Evolutionary conservation across 2,113 vertebrate genomes (phyloP).

Genomic region (Dipodomys ordii): DNA sequence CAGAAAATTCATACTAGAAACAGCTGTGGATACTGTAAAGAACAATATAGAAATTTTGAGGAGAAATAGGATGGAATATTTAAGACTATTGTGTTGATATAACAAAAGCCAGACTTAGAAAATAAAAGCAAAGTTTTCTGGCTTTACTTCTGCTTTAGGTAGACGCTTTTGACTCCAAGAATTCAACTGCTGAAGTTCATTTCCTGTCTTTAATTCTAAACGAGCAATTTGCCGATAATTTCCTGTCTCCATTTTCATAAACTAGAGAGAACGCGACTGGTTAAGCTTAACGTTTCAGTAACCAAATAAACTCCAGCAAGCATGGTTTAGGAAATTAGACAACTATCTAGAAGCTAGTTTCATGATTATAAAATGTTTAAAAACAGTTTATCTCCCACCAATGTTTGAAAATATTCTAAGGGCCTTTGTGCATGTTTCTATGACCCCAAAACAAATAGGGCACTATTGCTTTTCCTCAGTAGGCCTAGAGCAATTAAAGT

Average conservation of each 20-base stretch:
- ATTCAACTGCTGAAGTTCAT: constrained; percentile 84
- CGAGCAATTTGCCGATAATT: constrained; percentile 84
- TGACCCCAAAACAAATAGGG: constrained; percentile 82
- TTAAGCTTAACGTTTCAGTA: constrained; percentile 81
- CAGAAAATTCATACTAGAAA: constrained; percentile 72
- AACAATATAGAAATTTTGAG: constrained; percentile 60
- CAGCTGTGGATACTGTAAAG: constrained; percentile 43
- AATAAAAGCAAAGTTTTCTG: constrained; percentile 79
- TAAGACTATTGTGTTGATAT: constrained; percentile 74
- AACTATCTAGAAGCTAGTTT: constrained; percentile 79
- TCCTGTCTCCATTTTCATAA: constrained; percentile 87
- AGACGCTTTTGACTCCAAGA: constrained; percentile 83
- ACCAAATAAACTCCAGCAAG: constrained; percentile 85
- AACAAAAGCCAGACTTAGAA: constrained; percentile 78
- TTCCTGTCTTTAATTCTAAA: constrained; percentile 87
- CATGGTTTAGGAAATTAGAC: constrained; percentile 85
- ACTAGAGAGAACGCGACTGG: constrained; percentile 84
- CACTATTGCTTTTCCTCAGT: constrained; percentile 71
- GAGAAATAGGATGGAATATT: constrained; percentile 59
- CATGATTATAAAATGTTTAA: constrained; percentile 80
- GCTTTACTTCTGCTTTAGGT: constrained; percentile 81
- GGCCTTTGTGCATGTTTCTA: constrained; percentile 76
- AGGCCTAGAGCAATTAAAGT: constrained; percentile 81
- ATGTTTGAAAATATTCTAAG: constrained; percentile 83
- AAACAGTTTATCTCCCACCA: constrained; percentile 80